A percentile compares a stretch with the other conserved stretches of the same genome.
These are phyloP conservation scores for Diarsia brunnea DNA, from an alignment of 2,888 invertebrate genomes.

Conservation along the genomic window DNA sequence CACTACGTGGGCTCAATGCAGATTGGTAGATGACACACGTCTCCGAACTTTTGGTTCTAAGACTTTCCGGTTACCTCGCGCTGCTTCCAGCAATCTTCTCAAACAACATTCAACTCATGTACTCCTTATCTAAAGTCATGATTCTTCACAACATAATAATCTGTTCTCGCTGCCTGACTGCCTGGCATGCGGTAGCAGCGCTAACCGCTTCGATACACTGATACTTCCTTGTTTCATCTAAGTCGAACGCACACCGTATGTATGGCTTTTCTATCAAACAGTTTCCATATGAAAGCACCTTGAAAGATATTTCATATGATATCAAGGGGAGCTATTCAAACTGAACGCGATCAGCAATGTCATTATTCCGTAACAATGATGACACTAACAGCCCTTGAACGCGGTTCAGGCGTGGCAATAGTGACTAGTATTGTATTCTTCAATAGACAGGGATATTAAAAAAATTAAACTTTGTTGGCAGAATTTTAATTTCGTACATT, in stretches of 20 bases:
- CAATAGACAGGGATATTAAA: background rate
- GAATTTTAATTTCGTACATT: constrained; percentile 29
- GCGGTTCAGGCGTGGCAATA: background rate
- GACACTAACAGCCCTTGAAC: background rate
- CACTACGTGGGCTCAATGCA: background rate
- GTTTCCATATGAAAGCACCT: constrained; percentile 10
- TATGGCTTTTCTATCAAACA: background rate
- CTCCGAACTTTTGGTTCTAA: background rate
- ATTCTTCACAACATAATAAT: constrained; percentile 23
- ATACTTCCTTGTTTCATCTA: constrained; percentile 61
- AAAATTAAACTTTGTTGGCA: too few relatives aligned
- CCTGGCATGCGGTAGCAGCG: constrained; percentile 65
- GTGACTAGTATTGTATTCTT: background rate
- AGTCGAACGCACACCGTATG: constrained; percentile 1
- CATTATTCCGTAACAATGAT: background rate
- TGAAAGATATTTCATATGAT: background rate
- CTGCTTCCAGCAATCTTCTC: background rate
- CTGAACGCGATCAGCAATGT: background rate
- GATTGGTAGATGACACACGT: background rate
- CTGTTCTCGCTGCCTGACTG: constrained; percentile 39
- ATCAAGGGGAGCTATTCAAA: background rate
- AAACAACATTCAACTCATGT: background rate
- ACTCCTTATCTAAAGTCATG: constrained; percentile 4
- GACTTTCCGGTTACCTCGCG: background rate
- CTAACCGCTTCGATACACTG: constrained; percentile 60